phyloP scores from a whole-genome alignment of 2,113 vertebrate genomes.

The Ammospiza nelsoni region DNA sequence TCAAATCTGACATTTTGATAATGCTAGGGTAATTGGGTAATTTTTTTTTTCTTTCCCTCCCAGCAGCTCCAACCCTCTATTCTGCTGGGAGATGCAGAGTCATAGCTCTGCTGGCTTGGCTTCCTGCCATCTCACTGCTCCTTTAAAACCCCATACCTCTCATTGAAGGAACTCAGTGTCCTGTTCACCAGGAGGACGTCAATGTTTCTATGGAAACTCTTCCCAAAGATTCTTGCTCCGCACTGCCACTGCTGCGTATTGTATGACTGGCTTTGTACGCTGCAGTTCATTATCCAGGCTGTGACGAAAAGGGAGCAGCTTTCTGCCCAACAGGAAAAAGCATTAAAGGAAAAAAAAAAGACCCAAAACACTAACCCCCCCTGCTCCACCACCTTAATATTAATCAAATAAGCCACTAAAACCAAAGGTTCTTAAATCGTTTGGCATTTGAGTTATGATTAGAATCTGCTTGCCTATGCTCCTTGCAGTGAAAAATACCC shows the following conservation, averaged over 20 bases:
- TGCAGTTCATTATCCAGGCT: conserved; percentile 74
- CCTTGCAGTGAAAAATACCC: conserved; percentile 10
- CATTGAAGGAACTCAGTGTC: conserved; percentile 81
- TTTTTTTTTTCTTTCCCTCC: background rate
- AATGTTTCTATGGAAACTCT: conserved; percentile 89
- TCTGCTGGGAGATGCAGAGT: conserved; percentile 58
- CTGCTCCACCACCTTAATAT: background rate
- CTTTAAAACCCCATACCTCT: conserved; percentile 70
- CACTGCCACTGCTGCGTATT: conserved; percentile 72
- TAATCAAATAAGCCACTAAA: conserved; percentile 45
- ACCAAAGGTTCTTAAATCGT: conserved; percentile 14
- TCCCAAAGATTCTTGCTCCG: conserved; percentile 78
- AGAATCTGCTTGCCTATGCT: conserved; percentile 21
- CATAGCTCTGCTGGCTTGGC: conserved; percentile 43
- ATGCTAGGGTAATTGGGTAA: background rate
- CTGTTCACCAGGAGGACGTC: conserved; percentile 85
- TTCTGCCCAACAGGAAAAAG: conserved; percentile 31
- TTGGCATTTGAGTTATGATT: conserved; percentile 35
- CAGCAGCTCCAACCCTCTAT: background rate
- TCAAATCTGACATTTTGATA: conserved; percentile 4
- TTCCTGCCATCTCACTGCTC: conserved; percentile 53
- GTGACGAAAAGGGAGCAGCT: conserved; percentile 66
- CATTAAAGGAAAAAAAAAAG: background rate
- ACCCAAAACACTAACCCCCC: background rate
- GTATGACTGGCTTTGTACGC: conserved; percentile 79